Evolutionary conservation across 2,888 invertebrate genomes (phyloP).

Genomic region (Prosapia bicincta): DNA sequence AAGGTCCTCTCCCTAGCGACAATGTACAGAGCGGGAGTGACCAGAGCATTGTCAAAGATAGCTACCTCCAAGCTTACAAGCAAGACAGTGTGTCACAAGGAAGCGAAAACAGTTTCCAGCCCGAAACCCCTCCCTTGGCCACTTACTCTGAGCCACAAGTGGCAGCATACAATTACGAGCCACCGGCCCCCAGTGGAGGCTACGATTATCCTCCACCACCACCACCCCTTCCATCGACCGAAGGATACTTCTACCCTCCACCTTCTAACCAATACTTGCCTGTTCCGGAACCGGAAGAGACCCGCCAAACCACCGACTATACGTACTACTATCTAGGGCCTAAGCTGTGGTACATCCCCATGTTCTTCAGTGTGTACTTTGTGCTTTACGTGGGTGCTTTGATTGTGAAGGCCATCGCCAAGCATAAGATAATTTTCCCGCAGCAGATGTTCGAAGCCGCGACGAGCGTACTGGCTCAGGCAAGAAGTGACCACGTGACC

Average conservation of each 20-base stretch:
- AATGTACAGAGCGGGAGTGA: neutral
- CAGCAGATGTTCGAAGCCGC: conserved; percentile 33
- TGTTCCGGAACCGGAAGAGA: conserved; percentile 22
- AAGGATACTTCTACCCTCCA: conserved; percentile 2
- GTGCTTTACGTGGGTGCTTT: conserved; percentile 65
- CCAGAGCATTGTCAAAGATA: neutral
- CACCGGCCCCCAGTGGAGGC: conserved; percentile 23
- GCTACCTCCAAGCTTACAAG: neutral
- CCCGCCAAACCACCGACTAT: conserved; percentile 48
- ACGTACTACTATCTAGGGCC: conserved; percentile 73
- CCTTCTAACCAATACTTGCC: conserved; percentile 26
- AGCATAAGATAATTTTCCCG: conserved; percentile 62
- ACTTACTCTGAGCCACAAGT: neutral
- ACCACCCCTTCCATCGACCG: conserved; percentile 9
- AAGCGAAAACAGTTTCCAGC: conserved; percentile 2
- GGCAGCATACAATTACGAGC: conserved; percentile 15
- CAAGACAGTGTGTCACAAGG: neutral
- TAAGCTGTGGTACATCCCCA: conserved; percentile 69
- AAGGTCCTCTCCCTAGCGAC: neutral
- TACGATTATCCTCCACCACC: conserved; percentile 17
- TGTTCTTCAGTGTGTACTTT: conserved; percentile 68
- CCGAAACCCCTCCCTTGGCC: neutral
- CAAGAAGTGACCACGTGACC: neutral
- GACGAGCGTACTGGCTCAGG: conserved; percentile 34
- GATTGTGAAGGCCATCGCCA: conserved; percentile 66